These are phyloP conservation scores for Drosophila anomalipes DNA, from an alignment of 2,888 invertebrate genomes.

Conservation along the genomic window DNA sequence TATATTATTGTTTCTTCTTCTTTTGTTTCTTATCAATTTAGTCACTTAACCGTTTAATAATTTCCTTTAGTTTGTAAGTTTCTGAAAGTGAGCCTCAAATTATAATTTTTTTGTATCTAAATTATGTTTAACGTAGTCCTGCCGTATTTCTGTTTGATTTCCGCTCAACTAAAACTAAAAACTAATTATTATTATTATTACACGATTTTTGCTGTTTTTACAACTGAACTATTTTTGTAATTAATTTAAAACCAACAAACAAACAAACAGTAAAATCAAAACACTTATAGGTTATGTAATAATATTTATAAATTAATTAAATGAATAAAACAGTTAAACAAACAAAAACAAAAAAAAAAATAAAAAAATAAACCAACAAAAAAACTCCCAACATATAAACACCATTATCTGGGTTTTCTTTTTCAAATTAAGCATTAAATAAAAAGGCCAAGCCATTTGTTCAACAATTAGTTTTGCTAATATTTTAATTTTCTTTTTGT, in stretches of 20 bases:
- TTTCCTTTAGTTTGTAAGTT: slow-evolving; percentile 69
- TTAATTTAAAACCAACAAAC: slow-evolving; percentile 57
- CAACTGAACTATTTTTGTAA: slow-evolving; percentile 66
- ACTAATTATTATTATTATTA: slow-evolving; percentile 63
- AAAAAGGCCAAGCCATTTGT: slow-evolving; percentile 37
- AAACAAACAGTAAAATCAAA: slow-evolving; percentile 42
- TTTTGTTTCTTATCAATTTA: slow-evolving; percentile 36
- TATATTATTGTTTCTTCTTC: slow-evolving; percentile 20
- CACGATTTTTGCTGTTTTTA: slow-evolving; percentile 58
- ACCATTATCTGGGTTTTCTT: slow-evolving; percentile 47
- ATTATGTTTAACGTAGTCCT: slow-evolving; percentile 46
- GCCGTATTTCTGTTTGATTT: slow-evolving; percentile 51
- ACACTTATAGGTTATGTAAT: slow-evolving; percentile 77
- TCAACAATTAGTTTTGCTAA: slow-evolving; percentile 50
- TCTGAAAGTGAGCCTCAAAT: slow-evolving; percentile 6
- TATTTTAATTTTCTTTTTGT: slow-evolving; percentile 33
- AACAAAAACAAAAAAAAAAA: slow-evolving; percentile 35
- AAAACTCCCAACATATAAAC: slow-evolving; percentile 54
- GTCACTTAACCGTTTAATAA: slow-evolving; percentile 44
- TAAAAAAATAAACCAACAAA: slow-evolving; percentile 35
- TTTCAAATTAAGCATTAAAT: slow-evolving; percentile 1
- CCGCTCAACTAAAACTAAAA: slow-evolving; percentile 68
- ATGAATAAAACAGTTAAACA: slow-evolving; percentile 75
- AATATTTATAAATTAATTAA: slow-evolving; percentile 82
- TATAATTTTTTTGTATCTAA: slow-evolving; percentile 24